These are phyloP conservation scores for Scolopax rusticola DNA, from an alignment of 2,797 vertebrate species.

Conservation along the genomic window DNA sequence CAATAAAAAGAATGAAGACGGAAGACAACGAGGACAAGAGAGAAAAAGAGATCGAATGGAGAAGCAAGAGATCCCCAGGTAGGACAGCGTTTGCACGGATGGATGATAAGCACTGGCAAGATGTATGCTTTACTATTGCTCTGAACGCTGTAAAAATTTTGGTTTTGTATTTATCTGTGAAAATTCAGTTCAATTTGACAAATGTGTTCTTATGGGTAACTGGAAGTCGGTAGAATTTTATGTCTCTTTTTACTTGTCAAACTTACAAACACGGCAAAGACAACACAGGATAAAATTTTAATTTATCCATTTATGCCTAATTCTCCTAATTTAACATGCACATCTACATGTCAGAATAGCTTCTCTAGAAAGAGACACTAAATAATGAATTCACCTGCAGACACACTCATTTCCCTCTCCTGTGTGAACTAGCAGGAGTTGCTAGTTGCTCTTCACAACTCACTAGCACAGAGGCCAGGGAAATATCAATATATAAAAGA, in stretches of 20 bases:
- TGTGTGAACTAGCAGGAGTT: neutral
- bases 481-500: neutral
- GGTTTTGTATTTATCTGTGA: constrained; percentile 65
- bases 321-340: constrained; percentile 61
- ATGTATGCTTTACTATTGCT: constrained; percentile 82
- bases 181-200: constrained; percentile 61
- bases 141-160: constrained; percentile 81
- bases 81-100: neutral
- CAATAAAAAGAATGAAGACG: neutral
- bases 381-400: neutral
- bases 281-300: constrained; percentile 25
- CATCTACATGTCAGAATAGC: constrained; percentile 40
- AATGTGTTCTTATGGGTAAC: constrained; percentile 41
- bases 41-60: neutral
- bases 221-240: constrained; percentile 44
- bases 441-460: neutral
- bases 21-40: neutral
- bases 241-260: constrained; percentile 2
- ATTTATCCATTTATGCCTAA: constrained; percentile 43
- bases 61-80: neutral
- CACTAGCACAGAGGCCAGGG: neutral
- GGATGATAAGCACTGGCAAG: constrained; percentile 51
- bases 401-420: neutral
- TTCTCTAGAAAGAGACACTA: constrained; percentile 34
- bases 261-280: constrained; percentile 26